Evolutionary conservation across 1,140 invertebrate genomes (phyloP).

Genomic region (Drosophila pandora): DNA sequence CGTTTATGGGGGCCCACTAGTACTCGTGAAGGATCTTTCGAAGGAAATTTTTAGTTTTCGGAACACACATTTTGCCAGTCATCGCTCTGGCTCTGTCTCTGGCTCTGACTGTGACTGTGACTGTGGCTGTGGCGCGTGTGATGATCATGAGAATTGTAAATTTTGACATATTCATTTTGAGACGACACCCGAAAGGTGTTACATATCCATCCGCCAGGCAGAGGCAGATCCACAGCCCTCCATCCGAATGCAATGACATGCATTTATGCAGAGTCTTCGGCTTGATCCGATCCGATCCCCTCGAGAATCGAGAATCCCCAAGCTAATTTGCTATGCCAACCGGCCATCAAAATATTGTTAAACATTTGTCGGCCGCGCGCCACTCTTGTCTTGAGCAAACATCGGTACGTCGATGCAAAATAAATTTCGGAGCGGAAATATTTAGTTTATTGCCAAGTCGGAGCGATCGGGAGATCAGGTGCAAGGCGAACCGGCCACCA

Average conservation of each 20-base stretch:
- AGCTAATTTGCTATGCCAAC: constrained; percentile 76
- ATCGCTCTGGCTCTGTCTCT: constrained; percentile 25
- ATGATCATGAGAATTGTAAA: constrained; percentile 67
- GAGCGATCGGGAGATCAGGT: constrained; percentile 42
- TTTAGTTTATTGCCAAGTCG: constrained; percentile 73
- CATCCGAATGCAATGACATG: constrained; percentile 68
- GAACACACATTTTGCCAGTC: constrained; percentile 34
- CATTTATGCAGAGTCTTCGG: constrained; percentile 65
- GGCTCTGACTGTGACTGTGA: background rate
- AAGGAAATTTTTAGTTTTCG: constrained; percentile 53
- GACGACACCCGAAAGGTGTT: constrained; percentile 71
- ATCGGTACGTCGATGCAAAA: constrained; percentile 47
- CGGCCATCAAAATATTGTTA: constrained; percentile 78
- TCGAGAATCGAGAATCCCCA: constrained; percentile 19
- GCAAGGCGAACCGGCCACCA: constrained; percentile 42
- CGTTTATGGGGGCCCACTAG: constrained; percentile 37
- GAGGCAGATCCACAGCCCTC: constrained; percentile 1
- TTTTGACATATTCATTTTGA: constrained; percentile 80
- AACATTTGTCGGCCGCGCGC: constrained; percentile 61
- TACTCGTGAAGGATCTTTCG: constrained; percentile 66
- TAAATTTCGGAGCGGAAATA: constrained; percentile 78
- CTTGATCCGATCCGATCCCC: constrained; percentile 9
- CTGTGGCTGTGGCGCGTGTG: constrained; percentile 29
- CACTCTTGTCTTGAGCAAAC: constrained; percentile 35
- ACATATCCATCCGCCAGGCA: constrained; percentile 52